Evolutionary conservation across 2,888 invertebrate genomes (phyloP), one percentile per base, ranked within the genome.

Genomic region (Acrocyrtus sp.): DNA sequence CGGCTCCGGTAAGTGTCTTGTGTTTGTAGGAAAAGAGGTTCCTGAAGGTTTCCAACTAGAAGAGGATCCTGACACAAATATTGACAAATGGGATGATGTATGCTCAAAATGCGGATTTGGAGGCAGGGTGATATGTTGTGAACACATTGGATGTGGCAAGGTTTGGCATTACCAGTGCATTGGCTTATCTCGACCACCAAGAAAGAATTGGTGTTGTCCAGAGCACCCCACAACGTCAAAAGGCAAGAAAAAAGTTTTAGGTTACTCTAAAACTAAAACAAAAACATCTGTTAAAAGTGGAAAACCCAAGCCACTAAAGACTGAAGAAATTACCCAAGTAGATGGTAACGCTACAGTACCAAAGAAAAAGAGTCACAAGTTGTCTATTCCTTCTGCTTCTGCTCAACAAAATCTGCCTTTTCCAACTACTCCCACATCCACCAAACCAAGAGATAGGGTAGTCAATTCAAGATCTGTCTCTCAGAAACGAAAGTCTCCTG

Each of bases 221-320:
- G 75, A 82, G 83, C 83, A 73, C 29, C 39, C 61, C 2, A 24
- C 24, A 4, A 26, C 15, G 12, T 26, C n/a, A n/a, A 51, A n/a
- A 8, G 22, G 22, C 29, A 53, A 53, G 4, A 53, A 1, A 29
- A n/a, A n/a, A n/a, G n/a, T n/a, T n/a, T n/a, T n/a, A n/a, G n/a
- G n/a, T n/a, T n/a, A n/a, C n/a, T n/a, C n/a, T n/a, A n/a, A n/a
- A n/a, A n/a, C n/a, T n/a, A n/a, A n/a, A n/a, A n/a, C n/a, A n/a
- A n/a, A n/a, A n/a, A n/a, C n/a, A n/a, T n/a, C n/a, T n/a, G n/a
- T n/a, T n/a, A n/a, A n/a, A n/a, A n/a, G n/a, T n/a, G n/a, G n/a
- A n/a, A n/a, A n/a, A n/a, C n/a, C n/a, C n/a, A n/a, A n/a, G n/a
- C n/a, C n/a, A n/a, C n/a, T n/a, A n/a, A n/a, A n/a, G n/a, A n/a